phyloP scores from a whole-genome alignment of 2,113 vertebrate genomes.

The Turdus rufiventris region DNA sequence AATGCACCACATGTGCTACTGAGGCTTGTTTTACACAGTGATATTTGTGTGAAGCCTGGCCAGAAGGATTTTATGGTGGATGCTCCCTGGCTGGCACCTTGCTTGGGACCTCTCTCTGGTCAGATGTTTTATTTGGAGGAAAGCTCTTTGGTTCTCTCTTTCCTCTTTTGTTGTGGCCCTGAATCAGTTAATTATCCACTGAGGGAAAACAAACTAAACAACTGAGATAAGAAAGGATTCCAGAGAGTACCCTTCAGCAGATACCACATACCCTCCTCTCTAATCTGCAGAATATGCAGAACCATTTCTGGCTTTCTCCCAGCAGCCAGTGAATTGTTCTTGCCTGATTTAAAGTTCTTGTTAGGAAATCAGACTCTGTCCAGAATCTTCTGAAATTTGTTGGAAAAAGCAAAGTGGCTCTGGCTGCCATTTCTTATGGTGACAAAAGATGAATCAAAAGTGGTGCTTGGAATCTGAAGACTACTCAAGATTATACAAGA shows the following conservation, averaged over 20 bases:
- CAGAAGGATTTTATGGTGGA: background rate
- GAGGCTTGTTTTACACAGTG: background rate
- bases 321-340: background rate
- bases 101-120: background rate
- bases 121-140: background rate
- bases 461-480: background rate
- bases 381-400: background rate
- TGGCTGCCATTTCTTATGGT: background rate
- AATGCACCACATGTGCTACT: accelerated
- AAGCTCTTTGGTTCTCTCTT: background rate
- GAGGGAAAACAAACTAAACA: background rate
- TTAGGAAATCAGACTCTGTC: background rate
- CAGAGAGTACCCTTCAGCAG: background rate
- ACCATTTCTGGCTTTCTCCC: background rate
- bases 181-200: background rate
- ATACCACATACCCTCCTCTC: background rate
- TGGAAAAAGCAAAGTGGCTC: background rate
- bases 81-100: background rate
- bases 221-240: background rate
- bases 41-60: background rate
- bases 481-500: background rate
- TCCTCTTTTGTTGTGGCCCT: background rate
- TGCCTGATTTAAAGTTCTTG: background rate
- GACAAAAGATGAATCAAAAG: background rate
- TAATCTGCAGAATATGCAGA: background rate